phyloP scores from a whole-genome alignment of 1,140 invertebrate genomes.

The Choristoneura fumiferana region DNA sequence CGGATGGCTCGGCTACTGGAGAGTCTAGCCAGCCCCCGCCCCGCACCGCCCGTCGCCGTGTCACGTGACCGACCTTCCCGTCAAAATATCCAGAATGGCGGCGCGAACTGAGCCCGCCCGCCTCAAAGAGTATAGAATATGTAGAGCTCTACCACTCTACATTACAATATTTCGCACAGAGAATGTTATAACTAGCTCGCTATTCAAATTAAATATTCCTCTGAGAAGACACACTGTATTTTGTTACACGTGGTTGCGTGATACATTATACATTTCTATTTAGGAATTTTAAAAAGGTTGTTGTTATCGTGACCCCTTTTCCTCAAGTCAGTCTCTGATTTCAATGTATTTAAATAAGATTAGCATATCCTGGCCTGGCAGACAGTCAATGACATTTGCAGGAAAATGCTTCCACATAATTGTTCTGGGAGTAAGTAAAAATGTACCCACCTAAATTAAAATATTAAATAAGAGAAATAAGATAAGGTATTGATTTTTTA shows the following conservation, averaged over 20 bases:
- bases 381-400: no score
- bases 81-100: conserved; percentile 85
- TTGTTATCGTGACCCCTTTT: conserved; percentile 1
- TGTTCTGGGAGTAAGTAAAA: no score
- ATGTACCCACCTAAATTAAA: no score
- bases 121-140: conserved; percentile 34
- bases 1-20: conserved; percentile 78
- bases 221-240: no score
- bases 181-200: neutral
- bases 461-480: no score
- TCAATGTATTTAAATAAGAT: neutral
- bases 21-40: conserved; percentile 76
- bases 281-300: neutral
- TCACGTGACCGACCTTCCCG: conserved; percentile 85
- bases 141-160: neutral
- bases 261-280: conserved; percentile 1
- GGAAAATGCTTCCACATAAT: no score
- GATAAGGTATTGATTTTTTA: no score
- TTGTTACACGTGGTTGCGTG: no score
- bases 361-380: no score
- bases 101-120: conserved; percentile 57
- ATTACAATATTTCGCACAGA: neutral
- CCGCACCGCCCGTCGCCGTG: conserved; percentile 49
- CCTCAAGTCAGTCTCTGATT: neutral
- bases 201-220: no score